Percentiles rank a stretch among this genome's conserved stretches.
These are phyloP conservation scores for Lathronympha strigana DNA, from an alignment of 2,888 invertebrate species.

Conservation along the genomic window DNA sequence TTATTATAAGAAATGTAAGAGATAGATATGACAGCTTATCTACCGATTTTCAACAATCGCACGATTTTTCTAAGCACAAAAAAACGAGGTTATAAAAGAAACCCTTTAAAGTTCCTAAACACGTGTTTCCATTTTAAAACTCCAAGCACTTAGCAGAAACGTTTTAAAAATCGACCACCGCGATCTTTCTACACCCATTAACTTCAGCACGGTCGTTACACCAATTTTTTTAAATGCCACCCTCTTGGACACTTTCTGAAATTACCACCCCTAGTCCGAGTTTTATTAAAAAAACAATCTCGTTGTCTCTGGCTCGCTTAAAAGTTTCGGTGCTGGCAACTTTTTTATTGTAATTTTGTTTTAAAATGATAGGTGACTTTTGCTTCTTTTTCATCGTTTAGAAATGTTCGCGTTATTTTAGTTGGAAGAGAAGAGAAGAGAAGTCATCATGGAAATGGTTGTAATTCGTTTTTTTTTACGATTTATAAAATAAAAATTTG, in stretches of 20 bases:
- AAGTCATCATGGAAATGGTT: too few species aligned
- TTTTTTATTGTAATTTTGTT: conserved; percentile 38
- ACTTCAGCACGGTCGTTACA: conserved; percentile 79
- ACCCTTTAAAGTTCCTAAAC: neutral
- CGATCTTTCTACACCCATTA: conserved; percentile 79
- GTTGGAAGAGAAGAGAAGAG: too few species aligned
- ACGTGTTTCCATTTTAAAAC: conserved; percentile 35
- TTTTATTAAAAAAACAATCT: conserved; percentile 64
- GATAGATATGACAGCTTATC: too few species aligned
- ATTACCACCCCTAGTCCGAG: conserved; percentile 65
- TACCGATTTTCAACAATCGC: too few species aligned
- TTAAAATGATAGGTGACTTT: conserved; percentile 20
- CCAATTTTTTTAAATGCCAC: conserved; percentile 76
- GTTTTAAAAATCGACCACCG: conserved; percentile 48
- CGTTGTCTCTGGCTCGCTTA: conserved; percentile 52
- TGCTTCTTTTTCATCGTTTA: neutral
- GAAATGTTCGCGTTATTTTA: neutral
- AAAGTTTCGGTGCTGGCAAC: conserved; percentile 32
- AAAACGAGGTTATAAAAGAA: neutral
- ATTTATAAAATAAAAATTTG: too few species aligned
- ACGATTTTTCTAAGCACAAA: too few species aligned
- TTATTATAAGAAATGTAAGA: too few species aligned
- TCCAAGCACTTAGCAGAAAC: conserved; percentile 20
- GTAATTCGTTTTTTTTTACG: neutral
- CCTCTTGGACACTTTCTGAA: conserved; percentile 81